Evolutionary conservation across 2,797 vertebrate genomes (phyloP), one percentile per base, ranked within the genome.

Genomic region (Perdix hodgsoniae): DNA sequence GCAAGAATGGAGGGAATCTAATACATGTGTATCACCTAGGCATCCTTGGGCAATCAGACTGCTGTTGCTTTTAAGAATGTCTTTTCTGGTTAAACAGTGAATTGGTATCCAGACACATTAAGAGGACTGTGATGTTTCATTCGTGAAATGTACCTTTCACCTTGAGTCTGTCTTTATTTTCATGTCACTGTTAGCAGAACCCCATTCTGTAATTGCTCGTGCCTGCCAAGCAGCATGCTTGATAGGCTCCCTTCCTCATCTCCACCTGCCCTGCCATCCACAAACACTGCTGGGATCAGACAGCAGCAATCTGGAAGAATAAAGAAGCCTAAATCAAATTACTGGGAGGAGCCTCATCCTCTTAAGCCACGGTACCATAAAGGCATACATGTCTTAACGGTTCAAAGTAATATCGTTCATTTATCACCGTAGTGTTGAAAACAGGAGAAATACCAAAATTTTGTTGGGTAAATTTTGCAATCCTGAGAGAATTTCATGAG

Each of bases 1-100:
- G 47, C 9, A 16, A 31, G 49, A 47, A 42, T 21, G 17, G 21
- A 73, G 50, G 15, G 37, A 65, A 33, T 56, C 21, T 1, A 1
- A 16, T 29, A 11, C 0, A 1, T 18, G 11, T 2, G 1, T 1
- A 1, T 45, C 33, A 40, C 11, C 7, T 45, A 31, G 10, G 15
- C 19, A 75, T 13, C 6, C 22, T 19, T 5, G 35, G 66, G 27
- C 24, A 81, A 14, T 31, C 6, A 39, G 31, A 73, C 82, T 91
- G n/a, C 45, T 67, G 16, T 31, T 56, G 26, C 39, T 86, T 88
- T 88, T 64, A 76, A 37, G 47, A 37, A 40, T 17, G 47, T 33
- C 18, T 17, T 8, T 14, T 80, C 15, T 73, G 17, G 9, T 16
- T 83, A 70, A 73, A 52, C 11, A 71, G 31, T 78, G 12, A 64